These are phyloP conservation scores for Tragelaphus eurycerus DNA, from an alignment of 2,797 vertebrate species.

Conservation along the genomic window DNA sequence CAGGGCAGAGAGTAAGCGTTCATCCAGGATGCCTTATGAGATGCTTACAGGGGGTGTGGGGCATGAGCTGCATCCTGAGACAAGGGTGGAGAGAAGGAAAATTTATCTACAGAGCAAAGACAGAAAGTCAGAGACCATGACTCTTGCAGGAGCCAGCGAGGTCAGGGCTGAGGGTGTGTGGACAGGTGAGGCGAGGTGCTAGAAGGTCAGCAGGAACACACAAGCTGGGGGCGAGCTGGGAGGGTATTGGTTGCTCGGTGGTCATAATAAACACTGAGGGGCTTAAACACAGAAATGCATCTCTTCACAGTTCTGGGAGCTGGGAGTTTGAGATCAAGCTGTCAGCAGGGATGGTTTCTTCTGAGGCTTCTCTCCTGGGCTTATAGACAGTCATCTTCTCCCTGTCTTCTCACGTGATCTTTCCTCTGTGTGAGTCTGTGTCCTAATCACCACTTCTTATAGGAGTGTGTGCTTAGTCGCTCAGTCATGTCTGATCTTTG, in stretches of 20 bases:
- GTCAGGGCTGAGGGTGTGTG: background rate
- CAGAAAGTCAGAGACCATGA: background rate
- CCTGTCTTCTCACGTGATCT: background rate
- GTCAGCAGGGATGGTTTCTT: background rate
- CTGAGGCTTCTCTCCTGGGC: background rate
- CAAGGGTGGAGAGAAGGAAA: background rate
- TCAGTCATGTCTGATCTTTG: background rate
- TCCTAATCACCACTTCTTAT: background rate
- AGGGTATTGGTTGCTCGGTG: background rate
- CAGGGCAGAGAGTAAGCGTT: background rate
- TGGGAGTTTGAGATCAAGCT: background rate
- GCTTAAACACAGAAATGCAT: background rate
- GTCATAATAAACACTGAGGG: background rate
- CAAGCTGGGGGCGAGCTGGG: background rate
- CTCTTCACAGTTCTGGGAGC: background rate
- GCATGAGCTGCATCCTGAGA: background rate
- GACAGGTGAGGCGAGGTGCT: background rate
- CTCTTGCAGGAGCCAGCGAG: background rate
- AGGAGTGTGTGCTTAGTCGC: background rate
- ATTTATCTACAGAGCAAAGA: background rate
- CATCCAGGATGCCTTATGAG: background rate
- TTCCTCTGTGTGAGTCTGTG: background rate
- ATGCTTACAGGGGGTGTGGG: background rate
- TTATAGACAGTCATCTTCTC: fast-evolving
- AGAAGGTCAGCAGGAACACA: background rate